These are phyloP conservation scores for Calephelis nemesis DNA, from an alignment of 1,140 invertebrate genomes.

Conservation along the genomic window DNA sequence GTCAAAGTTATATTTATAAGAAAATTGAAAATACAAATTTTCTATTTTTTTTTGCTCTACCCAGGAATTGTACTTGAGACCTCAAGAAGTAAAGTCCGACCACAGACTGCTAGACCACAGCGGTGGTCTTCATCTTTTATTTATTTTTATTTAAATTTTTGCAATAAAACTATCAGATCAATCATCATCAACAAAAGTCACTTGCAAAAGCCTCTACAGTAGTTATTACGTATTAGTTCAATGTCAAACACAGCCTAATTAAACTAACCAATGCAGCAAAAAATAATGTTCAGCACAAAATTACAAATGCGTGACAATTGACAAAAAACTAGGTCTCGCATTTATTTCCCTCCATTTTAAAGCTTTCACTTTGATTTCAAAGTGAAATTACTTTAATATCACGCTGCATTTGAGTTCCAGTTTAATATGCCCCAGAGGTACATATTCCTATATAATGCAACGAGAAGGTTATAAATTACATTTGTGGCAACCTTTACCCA, in stretches of 20 bases:
- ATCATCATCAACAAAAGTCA: no score
- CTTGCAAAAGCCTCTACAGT: no score
- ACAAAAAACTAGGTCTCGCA: conserved; percentile 11
- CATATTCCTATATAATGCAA: not conserved
- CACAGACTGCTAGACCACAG: no score
- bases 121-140: no score
- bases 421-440: conserved; percentile 3
- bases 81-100: no score
- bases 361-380: conserved; percentile 25
- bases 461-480: not conserved
- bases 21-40: no score
- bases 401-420: conserved; percentile 9
- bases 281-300: conserved; percentile 1
- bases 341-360: conserved; percentile 17
- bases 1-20: no score
- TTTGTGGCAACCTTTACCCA: not conserved
- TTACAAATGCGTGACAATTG: conserved; percentile 2
- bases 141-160: no score
- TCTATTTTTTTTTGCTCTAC: no score
- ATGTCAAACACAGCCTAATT: not conserved
- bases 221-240: no score
- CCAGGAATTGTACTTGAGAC: no score
- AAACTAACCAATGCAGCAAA: conserved; percentile 3
- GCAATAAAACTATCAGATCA: no score
- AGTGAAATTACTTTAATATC: conserved; percentile 20